Conservation (phyloP, 2,888 invertebrate species). For the Andrena chrysosceles region DNA sequence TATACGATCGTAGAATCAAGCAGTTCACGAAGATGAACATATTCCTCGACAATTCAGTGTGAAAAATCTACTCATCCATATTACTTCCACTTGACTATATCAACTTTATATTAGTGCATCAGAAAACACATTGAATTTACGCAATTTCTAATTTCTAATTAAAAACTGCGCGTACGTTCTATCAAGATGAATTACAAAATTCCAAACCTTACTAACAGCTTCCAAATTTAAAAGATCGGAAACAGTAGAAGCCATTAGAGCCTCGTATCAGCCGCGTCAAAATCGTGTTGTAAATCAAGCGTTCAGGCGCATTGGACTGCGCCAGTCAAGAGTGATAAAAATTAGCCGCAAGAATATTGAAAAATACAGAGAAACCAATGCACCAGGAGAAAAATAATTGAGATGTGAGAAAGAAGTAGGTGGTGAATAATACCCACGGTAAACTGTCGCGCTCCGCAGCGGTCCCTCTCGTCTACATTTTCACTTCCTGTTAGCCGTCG, state of each 20-base stretch:
- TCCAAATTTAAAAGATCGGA: not conserved
- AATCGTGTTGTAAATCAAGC: too few species aligned
- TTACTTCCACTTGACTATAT: slow-evolving; percentile 16
- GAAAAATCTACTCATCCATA: not conserved
- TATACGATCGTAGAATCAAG: not conserved
- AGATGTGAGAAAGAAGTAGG: not conserved
- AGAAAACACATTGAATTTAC: not conserved
- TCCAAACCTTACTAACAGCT: not conserved
- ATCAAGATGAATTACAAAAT: not conserved
- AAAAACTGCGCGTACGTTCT: not conserved
- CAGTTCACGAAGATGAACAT: not conserved
- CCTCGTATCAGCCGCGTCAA: not conserved
- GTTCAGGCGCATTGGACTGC: too few species aligned
- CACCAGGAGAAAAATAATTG: not conserved
- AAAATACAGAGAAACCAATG: not conserved
- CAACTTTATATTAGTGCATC: not conserved
- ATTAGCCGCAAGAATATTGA: not conserved
- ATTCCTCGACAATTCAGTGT: not conserved
- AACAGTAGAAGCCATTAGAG: not conserved
- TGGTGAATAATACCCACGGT: slow-evolving; percentile 77
- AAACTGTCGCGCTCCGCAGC: slow-evolving; percentile 82
- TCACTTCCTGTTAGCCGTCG: slow-evolving; percentile 74
- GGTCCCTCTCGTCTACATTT: slow-evolving; percentile 81
- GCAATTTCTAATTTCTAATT: not conserved
- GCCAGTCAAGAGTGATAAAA: too few species aligned